Base-by-base conservation (phyloP, 1,140 invertebrate species). In the Calliopsis andreniformis region DNA sequence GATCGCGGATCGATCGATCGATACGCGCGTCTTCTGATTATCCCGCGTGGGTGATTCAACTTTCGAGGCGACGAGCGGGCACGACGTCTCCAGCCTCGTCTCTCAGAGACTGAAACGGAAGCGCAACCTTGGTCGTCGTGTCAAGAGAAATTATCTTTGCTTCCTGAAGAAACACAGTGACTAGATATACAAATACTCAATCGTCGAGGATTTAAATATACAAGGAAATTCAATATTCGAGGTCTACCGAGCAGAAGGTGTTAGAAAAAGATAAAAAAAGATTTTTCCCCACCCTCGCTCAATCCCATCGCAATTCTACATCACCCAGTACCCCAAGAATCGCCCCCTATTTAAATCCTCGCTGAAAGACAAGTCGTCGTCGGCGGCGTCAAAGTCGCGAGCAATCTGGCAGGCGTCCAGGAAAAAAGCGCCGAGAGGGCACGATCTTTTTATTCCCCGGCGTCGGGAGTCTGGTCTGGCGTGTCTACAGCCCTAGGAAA, bases 1-100 rank as follows among this genome's bases (percentile, higher is more conserved):
- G 81, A 79, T 45, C 78, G 47, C 10, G 35, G 35, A 39, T 28
- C 30, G 47, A 45, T 28, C 64, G 61, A 61, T 28, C 25, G 49
- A 51, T 59, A 75, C 28, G 30, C 12, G 1, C 55, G 39, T 12
- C 2, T 30, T 32, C 20, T 39, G 35, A 3, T 39, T 39, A 10
- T 5, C 35, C 4, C 3, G 35, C 35, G 35, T 39, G 35, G 35
- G 35, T 39, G 35, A 39, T 3, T 10, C 35, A 39, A 10, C 35
- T 3, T 39, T 39, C 4, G 35, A 39, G 10, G 25, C 10, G n/a
- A n/a, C n/a, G n/a, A n/a, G n/a, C n/a, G n/a, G n/a, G n/a, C n/a
- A n/a, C n/a, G n/a, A n/a, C n/a, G n/a, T n/a, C n/a, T n/a, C n/a
- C n/a, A n/a, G n/a, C n/a, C n/a, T n/a, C n/a, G n/a, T n/a, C n/a